A percentile compares a stretch with the other conserved stretches of the same genome.
Conservation (phyloP, 2,113 vertebrate genomes). For the Ochotona princeps region DNA sequence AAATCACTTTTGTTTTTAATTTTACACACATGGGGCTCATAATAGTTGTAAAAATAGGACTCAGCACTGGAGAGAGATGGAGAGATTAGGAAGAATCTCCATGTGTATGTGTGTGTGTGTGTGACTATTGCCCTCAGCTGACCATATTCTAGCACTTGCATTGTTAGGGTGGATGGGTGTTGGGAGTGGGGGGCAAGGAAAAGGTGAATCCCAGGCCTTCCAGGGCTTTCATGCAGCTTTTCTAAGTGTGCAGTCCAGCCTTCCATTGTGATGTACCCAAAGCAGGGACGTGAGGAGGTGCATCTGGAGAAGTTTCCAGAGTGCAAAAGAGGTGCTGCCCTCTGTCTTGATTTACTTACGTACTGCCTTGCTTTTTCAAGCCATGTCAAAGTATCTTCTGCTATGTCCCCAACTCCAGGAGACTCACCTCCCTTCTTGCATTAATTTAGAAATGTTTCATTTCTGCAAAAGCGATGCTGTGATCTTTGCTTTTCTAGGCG, state of each 20-base stretch:
- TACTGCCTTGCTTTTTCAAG: background rate
- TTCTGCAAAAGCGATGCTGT: slow-evolving; percentile 66
- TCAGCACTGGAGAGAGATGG: slow-evolving; percentile 43
- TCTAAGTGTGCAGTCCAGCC: background rate
- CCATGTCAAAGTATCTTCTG: background rate
- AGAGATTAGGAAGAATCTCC: slow-evolving; percentile 33
- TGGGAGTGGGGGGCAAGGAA: background rate
- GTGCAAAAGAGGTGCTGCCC: too few relatives aligned
- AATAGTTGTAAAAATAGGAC: slow-evolving; percentile 35
- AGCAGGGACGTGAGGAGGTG: background rate
- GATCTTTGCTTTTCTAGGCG: slow-evolving; percentile 70
- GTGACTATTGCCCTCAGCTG: background rate
- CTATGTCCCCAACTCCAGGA: background rate
- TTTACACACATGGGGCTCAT: slow-evolving; percentile 71
- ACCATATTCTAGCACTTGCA: background rate
- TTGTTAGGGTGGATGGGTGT: too few relatives aligned
- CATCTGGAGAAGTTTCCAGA: background rate
- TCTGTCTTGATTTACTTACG: background rate
- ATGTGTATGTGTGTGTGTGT: too few relatives aligned
- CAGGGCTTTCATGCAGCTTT: background rate
- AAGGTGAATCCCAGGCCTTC: background rate
- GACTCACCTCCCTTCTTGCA: slow-evolving; percentile 61
- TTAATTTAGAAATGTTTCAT: slow-evolving; percentile 72
- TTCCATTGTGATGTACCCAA: background rate
- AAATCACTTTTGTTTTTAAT: slow-evolving; percentile 77